phyloP scores from a whole-genome alignment of 2,888 invertebrate genomes.

The Gastrophysa polygoni region DNA sequence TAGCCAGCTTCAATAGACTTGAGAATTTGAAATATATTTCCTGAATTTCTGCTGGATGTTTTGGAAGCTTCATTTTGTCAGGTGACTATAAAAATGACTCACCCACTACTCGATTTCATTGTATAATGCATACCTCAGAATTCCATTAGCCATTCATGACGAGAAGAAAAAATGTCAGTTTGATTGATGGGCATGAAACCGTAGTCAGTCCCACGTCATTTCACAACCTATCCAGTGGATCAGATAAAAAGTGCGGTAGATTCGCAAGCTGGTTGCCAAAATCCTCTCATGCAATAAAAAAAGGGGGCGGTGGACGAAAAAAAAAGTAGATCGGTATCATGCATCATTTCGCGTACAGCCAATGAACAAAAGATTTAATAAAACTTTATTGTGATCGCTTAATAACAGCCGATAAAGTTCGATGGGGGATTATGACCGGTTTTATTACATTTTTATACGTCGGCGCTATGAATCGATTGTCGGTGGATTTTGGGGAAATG shows the following conservation, averaged over 20 bases:
- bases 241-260: slow-evolving; percentile 23
- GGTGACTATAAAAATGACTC: no score
- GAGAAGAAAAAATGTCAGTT: no score
- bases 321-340: slow-evolving; percentile 26
- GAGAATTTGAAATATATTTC: no score
- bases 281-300: slow-evolving; percentile 28
- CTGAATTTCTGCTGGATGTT: no score
- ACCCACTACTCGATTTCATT: no score
- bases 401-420: slow-evolving; percentile 20
- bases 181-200: not conserved
- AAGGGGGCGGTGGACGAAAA: slow-evolving; percentile 25
- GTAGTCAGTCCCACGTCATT: not conserved
- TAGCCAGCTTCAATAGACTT: no score
- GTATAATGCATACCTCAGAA: no score
- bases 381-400: slow-evolving; percentile 27
- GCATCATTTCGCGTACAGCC: slow-evolving; percentile 23
- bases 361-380: slow-evolving; percentile 30
- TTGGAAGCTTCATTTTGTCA: no score
- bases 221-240: no score
- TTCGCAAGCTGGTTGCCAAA: slow-evolving; percentile 20
- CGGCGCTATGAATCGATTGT: slow-evolving; percentile 18
- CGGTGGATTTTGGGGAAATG: slow-evolving; percentile 9
- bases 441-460: slow-evolving; percentile 18
- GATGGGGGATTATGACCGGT: slow-evolving; percentile 18
- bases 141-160: no score